Base-by-base conservation (phyloP, 1,140 invertebrate genomes). In the Achroia grisella region DNA sequence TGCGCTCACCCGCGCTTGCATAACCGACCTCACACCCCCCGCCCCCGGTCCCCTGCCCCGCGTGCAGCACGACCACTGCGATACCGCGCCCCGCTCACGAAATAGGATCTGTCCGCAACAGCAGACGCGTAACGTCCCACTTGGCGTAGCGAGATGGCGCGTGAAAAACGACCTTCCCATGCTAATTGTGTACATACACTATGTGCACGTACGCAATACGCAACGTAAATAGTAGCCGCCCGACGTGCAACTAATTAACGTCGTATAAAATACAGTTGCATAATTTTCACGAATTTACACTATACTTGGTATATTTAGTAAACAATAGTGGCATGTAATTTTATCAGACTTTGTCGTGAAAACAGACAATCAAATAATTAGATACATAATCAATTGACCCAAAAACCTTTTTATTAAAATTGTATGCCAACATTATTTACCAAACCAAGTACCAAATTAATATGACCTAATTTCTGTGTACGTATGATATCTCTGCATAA, bases 1-100 rank as follows among this genome's bases (percentile, higher is more conserved):
- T 67, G 75, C 77, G 72, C 73, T 86, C 78, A 82, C 78, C 80
- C 83, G 74, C 65, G 73, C 81, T 86, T 86, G 83, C 85, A 85
- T 87, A 86, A 85, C 82, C 72, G 66, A 72, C 71, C 73, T 70
- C 70, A 68, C 71, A 69, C 71, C 65, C 66, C 59, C 39, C 52
- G 51, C 36, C 50, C 58, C 56, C n/a, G n/a, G n/a, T n/a, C n/a
- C n/a, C n/a, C n/a, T n/a, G n/a, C 56, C 45, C 35, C 55, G 52
- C 59, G 61, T 61, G 53, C 56, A 68, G 57, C 63, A 52, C 50
- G 62, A 42, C 51, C 45, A 13, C 56, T 44, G 29, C 48, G 27
- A 52, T 27, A 40, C 39, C 59, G 33, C 48, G 35, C 32, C 37
- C 58, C 44, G 58, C 42, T 59, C 49, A 56, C 65, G 62, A 76